A percentile compares a stretch with the other conserved stretches of the same genome.
phyloP scores from a whole-genome alignment of 2,797 vertebrate species.

The Bryconaethiops microstoma region DNA sequence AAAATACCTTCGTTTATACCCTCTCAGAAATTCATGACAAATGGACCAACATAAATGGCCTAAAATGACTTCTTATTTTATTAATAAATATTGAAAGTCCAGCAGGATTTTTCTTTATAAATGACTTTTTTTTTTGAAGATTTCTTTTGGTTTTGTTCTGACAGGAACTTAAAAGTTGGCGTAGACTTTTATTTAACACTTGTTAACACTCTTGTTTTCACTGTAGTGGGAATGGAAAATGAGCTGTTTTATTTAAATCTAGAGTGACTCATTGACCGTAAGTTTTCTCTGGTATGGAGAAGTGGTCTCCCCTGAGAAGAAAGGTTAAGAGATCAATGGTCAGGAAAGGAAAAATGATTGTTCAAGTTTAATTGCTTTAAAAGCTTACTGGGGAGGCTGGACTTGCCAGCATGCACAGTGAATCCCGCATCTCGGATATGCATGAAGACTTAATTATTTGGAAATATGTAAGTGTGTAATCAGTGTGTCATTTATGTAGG shows the following conservation, averaged over 20 bases:
- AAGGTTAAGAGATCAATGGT: constrained; percentile 87
- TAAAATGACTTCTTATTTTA: too few species aligned
- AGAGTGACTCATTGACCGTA: constrained; percentile 81
- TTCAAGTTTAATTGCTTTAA: constrained; percentile 95
- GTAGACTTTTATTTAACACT: neutral
- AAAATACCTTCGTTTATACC: too few species aligned
- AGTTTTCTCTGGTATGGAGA: constrained; percentile 81
- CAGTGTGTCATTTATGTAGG: constrained; percentile 71
- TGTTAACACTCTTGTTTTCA: neutral
- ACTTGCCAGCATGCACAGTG: constrained; percentile 75
- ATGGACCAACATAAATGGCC: too few species aligned
- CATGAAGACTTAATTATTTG: constrained; percentile 82
- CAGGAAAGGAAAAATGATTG: constrained; percentile 92
- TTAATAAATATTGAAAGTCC: too few species aligned
- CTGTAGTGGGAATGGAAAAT: constrained; percentile 41
- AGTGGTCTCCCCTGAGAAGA: constrained; percentile 82
- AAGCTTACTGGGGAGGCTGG: constrained; percentile 89
- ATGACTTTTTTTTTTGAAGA: too few species aligned
- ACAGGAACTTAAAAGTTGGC: too few species aligned
- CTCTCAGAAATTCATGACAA: too few species aligned
- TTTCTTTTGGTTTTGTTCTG: too few species aligned
- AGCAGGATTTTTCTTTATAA: too few species aligned
- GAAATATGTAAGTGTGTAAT: constrained; percentile 77
- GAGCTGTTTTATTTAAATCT: constrained; percentile 86
- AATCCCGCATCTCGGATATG: constrained; percentile 72